Conservation (phyloP, 2,113 vertebrate genomes). For the Hydrochoerus hydrochaeris region DNA sequence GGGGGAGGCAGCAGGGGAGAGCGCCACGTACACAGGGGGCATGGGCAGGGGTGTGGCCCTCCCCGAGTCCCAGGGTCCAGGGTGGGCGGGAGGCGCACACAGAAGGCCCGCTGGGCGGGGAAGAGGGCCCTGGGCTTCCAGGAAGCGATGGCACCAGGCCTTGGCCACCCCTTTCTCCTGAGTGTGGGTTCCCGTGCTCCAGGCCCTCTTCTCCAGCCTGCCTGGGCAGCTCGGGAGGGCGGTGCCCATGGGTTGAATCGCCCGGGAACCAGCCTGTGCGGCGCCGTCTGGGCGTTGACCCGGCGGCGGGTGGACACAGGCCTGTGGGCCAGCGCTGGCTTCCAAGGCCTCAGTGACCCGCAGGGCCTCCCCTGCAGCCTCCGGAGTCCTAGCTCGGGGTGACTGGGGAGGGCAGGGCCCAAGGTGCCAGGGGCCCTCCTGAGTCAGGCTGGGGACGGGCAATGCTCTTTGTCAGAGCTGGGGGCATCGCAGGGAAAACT, state of each 20-base stretch:
- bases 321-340: not conserved
- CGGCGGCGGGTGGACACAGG: not conserved
- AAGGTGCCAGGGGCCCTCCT: slow-evolving; percentile 66
- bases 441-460: slow-evolving; percentile 61
- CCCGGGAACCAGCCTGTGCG: not conserved
- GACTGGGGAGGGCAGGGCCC: slow-evolving; percentile 13
- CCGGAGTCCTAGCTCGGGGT: not conserved
- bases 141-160: slow-evolving; percentile 67
- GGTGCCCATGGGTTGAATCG: not conserved
- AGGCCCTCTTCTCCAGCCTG: slow-evolving; percentile 7
- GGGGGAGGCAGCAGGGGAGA: slow-evolving; percentile 76
- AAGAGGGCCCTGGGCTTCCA: slow-evolving; percentile 46
- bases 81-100: not conserved
- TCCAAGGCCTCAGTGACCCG: not conserved
- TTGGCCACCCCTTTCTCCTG: not conserved
- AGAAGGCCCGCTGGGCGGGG: not conserved
- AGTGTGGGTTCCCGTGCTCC: not conserved
- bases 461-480: slow-evolving; percentile 76
- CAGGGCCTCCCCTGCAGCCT: not conserved
- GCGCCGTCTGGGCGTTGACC: not conserved
- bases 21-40: slow-evolving; percentile 84
- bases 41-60: not conserved
- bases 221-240: not conserved
- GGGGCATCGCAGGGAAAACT: slow-evolving; percentile 42
- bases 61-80: slow-evolving; percentile 2